phyloP scores from a whole-genome alignment of 2,888 invertebrate genomes.

The Adelphocoris suturalis region DNA sequence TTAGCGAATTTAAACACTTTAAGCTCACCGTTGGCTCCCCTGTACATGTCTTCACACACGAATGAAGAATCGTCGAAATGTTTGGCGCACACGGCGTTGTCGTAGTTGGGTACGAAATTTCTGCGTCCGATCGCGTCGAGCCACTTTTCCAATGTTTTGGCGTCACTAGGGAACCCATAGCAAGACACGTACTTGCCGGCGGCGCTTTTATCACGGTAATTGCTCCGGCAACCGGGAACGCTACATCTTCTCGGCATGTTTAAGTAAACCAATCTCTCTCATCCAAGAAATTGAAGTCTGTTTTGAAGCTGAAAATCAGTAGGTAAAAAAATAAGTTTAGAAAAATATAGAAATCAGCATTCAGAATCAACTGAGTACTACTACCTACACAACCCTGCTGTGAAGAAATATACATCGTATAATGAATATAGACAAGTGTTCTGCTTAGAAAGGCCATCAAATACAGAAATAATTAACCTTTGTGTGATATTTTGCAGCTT shows the following conservation, averaged over 20 bases:
- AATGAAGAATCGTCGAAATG: constrained; percentile 25
- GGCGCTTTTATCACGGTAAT: not conserved
- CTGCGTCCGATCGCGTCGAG: constrained; percentile 14
- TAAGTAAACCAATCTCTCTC: no score
- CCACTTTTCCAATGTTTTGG: constrained; percentile 3
- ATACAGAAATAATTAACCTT: no score
- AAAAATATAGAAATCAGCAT: no score
- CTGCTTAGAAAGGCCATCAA: no score
- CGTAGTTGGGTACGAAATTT: constrained; percentile 24
- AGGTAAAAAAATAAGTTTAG: no score
- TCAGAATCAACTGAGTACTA: no score
- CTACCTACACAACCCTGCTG: no score
- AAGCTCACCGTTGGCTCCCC: not conserved
- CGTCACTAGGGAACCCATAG: constrained; percentile 35
- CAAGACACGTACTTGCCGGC: constrained; percentile 39
- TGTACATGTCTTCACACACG: not conserved
- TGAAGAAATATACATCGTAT: no score
- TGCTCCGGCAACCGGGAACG: constrained; percentile 29
- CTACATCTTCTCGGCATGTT: constrained; percentile 20
- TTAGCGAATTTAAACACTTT: constrained; percentile 47
- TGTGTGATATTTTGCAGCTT: no score
- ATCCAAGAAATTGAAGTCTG: no score
- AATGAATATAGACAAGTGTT: no score
- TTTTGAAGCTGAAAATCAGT: no score
- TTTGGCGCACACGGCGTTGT: constrained; percentile 33